These are phyloP conservation scores for Melipona quadrifasciata DNA, from an alignment of 1,140 invertebrate species.

Conservation along the genomic window DNA sequence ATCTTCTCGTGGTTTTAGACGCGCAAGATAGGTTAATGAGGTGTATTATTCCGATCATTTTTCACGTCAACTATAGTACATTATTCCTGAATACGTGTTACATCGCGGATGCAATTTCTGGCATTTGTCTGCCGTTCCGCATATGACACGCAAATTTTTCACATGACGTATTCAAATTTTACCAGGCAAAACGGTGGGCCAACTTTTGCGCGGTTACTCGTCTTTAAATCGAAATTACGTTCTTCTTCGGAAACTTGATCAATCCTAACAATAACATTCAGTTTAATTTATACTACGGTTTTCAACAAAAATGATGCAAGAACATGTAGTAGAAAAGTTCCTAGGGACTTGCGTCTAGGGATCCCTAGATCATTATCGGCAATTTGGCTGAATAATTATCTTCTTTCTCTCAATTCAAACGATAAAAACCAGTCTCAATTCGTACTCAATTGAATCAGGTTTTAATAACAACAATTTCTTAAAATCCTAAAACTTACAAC, in stretches of 20 bases:
- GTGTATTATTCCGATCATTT: neutral
- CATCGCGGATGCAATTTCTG: slow-evolving; percentile 19
- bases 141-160: slow-evolving; percentile 17
- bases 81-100: slow-evolving; percentile 13
- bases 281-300: too few relatives aligned
- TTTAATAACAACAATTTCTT: too few relatives aligned
- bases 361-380: too few relatives aligned
- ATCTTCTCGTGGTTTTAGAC: neutral
- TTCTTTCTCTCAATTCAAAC: too few relatives aligned
- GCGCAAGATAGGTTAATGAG: neutral
- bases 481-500: too few relatives aligned
- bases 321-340: too few relatives aligned
- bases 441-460: too few relatives aligned
- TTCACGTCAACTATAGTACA: neutral
- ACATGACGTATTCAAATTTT: slow-evolving; percentile 29
- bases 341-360: too few relatives aligned
- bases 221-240: neutral
- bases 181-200: neutral
- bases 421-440: too few relatives aligned
- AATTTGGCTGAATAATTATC: too few relatives aligned
- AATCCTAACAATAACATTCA: too few relatives aligned
- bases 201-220: neutral
- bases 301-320: too few relatives aligned
- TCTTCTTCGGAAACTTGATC: neutral
- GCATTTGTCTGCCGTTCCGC: slow-evolving; percentile 12